Base-by-base conservation (phyloP, 2,888 invertebrate genomes). In the Gandaritis pyraliata region DNA sequence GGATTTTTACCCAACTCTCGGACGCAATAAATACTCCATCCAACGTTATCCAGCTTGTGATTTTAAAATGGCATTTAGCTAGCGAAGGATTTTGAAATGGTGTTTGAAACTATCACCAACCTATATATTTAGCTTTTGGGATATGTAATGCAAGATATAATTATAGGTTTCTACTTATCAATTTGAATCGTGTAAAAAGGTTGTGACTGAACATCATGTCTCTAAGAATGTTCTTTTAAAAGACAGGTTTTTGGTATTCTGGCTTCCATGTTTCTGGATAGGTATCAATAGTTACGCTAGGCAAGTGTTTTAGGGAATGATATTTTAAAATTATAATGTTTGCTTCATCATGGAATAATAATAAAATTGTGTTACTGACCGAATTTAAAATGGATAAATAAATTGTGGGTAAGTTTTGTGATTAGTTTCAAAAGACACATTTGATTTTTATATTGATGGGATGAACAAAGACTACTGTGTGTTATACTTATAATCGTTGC, bases 1-100 rank as follows among this genome's bases (percentile, higher is more conserved):
- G 54, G 63, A 63, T 55, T 58, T 63, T 63, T 63, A 63, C 54
- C 46, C 43, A 29, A 41, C 33, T 29, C n/a, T 29, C 15, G 10
- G 5, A 15, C 15, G 47, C 43, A 38, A 46, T 33, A 3, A 43
- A 43, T 43, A 43, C 43, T 16, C 43, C 16, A 43, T 43, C 43
- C 43, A 16, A 16, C 16, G 16, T 16, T 6, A 41, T 41, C 12
- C 11, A 29, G 39, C 51, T 52, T 47, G 18, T 43, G 3, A 45
- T 58, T 58, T 51, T 29, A 46, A 52, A 38, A 41, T 12, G 39
- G 36, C 41, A 29, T 61, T 61, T 43, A 57, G 56, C 16, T 61
- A 57, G 49, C 60, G 49, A 60, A 60, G 11, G 50, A 36, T 18
- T 33, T 33, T 23, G 5, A 33, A 33, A 33, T 8, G 33, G 8